These are phyloP conservation scores for Molossus alvarezi DNA, from an alignment of 2,797 vertebrate genomes.

Conservation along the genomic window DNA sequence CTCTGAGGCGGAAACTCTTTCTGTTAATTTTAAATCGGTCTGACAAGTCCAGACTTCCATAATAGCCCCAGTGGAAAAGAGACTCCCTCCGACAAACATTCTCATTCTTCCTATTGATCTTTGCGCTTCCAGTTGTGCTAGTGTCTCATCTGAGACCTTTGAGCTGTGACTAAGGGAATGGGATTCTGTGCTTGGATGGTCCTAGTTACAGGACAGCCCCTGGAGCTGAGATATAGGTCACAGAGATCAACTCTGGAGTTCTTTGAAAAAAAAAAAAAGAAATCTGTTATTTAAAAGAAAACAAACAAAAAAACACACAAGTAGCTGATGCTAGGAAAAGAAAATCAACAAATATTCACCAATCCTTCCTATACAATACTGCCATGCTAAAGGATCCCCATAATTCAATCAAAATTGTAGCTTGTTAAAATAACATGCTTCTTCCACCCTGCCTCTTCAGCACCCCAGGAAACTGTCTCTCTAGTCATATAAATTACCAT, in stretches of 20 bases:
- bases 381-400: not conserved
- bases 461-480: not conserved
- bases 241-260: not conserved
- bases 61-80: not conserved
- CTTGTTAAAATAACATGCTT: not conserved
- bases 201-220: not conserved
- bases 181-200: not conserved
- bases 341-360: not conserved
- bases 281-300: not conserved
- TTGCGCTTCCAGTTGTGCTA: accelerated
- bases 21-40: not conserved
- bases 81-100: not conserved
- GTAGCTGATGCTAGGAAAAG: not conserved
- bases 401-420: not conserved
- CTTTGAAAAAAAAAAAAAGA: not conserved
- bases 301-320: not conserved
- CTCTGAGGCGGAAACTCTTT: not conserved
- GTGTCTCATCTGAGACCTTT: not conserved
- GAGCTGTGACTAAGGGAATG: too few relatives aligned
- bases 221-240: not conserved
- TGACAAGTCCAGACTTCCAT: not conserved
- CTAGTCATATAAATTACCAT: not conserved
- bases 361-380: not conserved
- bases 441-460: not conserved
- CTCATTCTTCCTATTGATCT: not conserved